Evolutionary conservation across 2,888 invertebrate genomes (phyloP).

Genomic region (Apomyelois bistriatella): DNA sequence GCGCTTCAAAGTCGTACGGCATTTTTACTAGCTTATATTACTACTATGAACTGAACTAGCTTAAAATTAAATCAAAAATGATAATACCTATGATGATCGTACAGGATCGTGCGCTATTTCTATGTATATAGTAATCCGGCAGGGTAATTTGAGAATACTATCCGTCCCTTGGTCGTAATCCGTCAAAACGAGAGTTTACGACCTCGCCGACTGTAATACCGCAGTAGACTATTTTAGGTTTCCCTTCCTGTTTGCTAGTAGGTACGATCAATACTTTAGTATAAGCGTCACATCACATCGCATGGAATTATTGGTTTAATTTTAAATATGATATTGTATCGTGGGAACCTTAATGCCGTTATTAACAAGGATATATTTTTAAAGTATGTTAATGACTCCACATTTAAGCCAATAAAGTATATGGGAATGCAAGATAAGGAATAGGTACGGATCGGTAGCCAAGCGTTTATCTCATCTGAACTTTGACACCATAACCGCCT

Average conservation of each 20-base stretch:
- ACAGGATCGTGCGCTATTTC: too few species aligned
- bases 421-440: slow-evolving; percentile 15
- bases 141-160: neutral
- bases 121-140: neutral
- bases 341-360: neutral
- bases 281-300: neutral
- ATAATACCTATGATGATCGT: too few species aligned
- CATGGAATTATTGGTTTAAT: too few species aligned
- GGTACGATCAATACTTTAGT: slow-evolving; percentile 5
- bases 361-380: neutral
- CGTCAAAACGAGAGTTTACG: slow-evolving; percentile 29
- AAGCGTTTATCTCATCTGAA: slow-evolving; percentile 53
- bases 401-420: neutral
- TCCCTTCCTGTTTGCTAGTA: slow-evolving; percentile 23
- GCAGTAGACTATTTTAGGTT: slow-evolving; percentile 25
- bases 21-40: too few species aligned
- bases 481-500: slow-evolving; percentile 65
- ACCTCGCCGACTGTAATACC: slow-evolving; percentile 17
- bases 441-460: slow-evolving; percentile 29
- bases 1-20: too few species aligned
- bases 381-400: neutral
- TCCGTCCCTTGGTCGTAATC: slow-evolving; percentile 21
- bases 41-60: too few species aligned
- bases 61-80: too few species aligned
- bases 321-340: too few species aligned